Evolutionary conservation across 2,113 vertebrate species (phyloP).

Genomic region (Sylvicapra grimmia): DNA sequence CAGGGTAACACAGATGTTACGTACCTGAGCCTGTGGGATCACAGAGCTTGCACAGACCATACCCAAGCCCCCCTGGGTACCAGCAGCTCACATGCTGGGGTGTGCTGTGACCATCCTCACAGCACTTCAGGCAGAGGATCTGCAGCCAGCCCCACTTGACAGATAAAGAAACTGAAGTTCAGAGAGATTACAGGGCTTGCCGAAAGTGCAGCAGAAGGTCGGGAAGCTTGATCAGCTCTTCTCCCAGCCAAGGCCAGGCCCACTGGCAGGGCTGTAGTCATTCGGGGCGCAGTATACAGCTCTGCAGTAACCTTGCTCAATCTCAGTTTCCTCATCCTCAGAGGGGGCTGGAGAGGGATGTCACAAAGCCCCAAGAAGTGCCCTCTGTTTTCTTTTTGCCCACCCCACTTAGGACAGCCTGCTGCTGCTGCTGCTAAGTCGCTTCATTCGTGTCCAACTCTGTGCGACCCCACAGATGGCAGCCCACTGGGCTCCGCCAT

Average conservation of each 20-base stretch:
- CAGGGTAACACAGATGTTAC: neutral
- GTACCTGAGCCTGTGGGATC: neutral
- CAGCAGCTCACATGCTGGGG: neutral
- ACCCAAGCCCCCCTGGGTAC: neutral
- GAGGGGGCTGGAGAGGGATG: no score
- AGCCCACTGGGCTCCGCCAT: no score
- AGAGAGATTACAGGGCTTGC: neutral
- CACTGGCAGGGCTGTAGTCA: neutral
- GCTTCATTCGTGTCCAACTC: no score
- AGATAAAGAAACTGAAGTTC: neutral
- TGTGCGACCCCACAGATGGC: no score
- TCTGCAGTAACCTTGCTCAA: neutral
- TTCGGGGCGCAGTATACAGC: rapidly evolving
- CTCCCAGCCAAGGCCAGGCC: neutral
- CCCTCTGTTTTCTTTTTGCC: neutral
- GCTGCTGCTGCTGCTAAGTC: no score
- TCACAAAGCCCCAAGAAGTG: neutral
- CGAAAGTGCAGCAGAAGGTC: neutral
- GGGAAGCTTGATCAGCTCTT: neutral
- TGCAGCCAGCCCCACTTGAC: neutral
- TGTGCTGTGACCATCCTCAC: neutral
- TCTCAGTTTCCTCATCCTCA: neutral
- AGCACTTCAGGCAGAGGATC: neutral
- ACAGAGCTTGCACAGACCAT: neutral
- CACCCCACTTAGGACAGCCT: neutral